These are phyloP conservation scores for Enchytraeus crypticus DNA, from an alignment of 2,888 invertebrate species.

Conservation along the genomic window DNA sequence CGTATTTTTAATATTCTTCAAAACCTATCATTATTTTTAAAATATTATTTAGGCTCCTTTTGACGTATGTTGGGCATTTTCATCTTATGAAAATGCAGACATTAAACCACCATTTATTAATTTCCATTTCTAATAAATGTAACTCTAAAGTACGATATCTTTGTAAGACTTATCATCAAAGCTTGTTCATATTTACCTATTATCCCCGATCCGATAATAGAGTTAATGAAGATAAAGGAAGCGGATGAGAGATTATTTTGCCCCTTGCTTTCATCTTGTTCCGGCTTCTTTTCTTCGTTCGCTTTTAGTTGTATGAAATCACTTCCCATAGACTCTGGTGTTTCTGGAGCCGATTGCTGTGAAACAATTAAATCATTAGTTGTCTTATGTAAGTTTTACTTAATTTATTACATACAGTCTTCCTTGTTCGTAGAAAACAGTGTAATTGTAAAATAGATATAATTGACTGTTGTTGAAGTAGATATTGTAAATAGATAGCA, in stretches of 20 bases:
- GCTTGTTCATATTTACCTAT: conserved; percentile 57
- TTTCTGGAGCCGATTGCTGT: conserved; percentile 20
- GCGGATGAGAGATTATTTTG: conserved; percentile 62
- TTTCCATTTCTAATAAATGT: background rate
- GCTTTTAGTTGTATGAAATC: conserved; percentile 21
- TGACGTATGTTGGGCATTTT: too few relatives aligned
- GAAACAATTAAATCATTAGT: background rate
- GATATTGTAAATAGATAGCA: too few relatives aligned
- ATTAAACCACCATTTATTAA: too few relatives aligned
- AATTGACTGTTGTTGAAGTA: too few relatives aligned
- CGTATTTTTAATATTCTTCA: background rate
- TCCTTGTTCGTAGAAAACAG: too few relatives aligned
- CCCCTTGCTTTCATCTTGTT: conserved; percentile 6
- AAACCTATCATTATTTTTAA: too few relatives aligned
- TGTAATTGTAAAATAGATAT: too few relatives aligned
- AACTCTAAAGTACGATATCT: background rate
- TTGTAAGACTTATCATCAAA: background rate
- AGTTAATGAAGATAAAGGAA: conserved; percentile 79
- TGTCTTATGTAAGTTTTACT: too few relatives aligned
- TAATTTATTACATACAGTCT: too few relatives aligned
- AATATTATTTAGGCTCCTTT: too few relatives aligned
- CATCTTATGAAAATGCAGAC: too few relatives aligned
- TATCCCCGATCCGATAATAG: conserved; percentile 76
- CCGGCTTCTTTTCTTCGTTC: conserved; percentile 6
- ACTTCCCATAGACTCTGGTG: conserved; percentile 25